Conservation (phyloP, 2,888 invertebrate genomes). For the Lydus trimaculatus region DNA sequence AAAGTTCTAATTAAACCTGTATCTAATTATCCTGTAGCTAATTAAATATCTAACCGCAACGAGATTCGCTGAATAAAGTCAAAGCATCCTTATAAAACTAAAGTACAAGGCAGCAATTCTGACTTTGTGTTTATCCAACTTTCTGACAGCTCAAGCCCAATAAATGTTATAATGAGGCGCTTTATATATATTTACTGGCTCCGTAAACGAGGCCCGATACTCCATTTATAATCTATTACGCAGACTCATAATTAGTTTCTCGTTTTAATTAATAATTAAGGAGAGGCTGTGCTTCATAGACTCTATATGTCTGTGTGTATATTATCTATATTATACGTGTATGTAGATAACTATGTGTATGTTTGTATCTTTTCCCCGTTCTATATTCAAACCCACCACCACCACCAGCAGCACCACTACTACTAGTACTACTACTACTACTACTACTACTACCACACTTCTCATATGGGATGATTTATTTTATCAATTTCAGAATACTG, state of each 20-base stretch:
- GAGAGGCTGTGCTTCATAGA: slow-evolving; percentile 50
- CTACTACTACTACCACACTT: slow-evolving; percentile 31
- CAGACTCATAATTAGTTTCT: slow-evolving; percentile 59
- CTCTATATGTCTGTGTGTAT: slow-evolving; percentile 37
- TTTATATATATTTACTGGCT: slow-evolving; percentile 54
- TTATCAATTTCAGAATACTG: slow-evolving; percentile 42
- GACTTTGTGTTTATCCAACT: slow-evolving; percentile 58
- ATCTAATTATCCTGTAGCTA: slow-evolving; percentile 59
- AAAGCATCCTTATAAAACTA: slow-evolving; percentile 57
- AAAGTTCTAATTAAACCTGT: slow-evolving; percentile 61
- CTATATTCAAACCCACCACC: neutral
- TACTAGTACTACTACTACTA: too few species aligned
- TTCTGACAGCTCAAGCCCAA: slow-evolving; percentile 58
- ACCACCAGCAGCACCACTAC: slow-evolving; percentile 10
- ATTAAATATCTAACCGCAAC: slow-evolving; percentile 59
- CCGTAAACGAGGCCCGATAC: slow-evolving; percentile 53
- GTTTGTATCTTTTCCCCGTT: slow-evolving; percentile 19
- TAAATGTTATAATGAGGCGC: slow-evolving; percentile 57
- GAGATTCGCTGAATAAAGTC: slow-evolving; percentile 53
- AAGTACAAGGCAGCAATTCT: slow-evolving; percentile 56
- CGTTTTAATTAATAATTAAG: slow-evolving; percentile 60
- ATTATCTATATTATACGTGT: neutral
- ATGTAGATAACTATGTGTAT: neutral
- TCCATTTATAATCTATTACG: slow-evolving; percentile 57
- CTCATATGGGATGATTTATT: slow-evolving; percentile 43